phyloP scores from a whole-genome alignment of 35 echinoderm and acorn worm species.

The Chiridota heheva region DNA sequence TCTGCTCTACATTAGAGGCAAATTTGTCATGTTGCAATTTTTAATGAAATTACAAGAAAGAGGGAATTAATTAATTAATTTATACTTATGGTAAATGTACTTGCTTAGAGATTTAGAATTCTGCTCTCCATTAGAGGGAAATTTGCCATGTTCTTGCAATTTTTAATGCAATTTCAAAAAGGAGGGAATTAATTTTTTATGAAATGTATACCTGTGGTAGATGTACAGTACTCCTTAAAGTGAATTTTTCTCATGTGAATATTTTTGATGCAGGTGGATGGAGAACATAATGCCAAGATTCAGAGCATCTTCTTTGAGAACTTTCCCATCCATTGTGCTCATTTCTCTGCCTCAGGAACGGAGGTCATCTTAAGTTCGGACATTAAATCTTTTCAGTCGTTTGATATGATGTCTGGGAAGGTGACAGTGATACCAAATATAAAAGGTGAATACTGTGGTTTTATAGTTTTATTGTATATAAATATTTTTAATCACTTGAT shows the following conservation, averaged over 20 bases:
- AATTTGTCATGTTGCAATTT: too few species aligned
- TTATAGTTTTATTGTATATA: background rate
- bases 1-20: too few species aligned
- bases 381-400: slow-evolving; percentile 72
- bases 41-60: too few species aligned
- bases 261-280: slow-evolving; percentile 76
- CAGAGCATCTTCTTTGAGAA: slow-evolving; percentile 81
- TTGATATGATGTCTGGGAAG: slow-evolving; percentile 99
- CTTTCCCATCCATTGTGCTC: slow-evolving; percentile 80
- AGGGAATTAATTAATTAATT: too few species aligned
- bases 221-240: background rate
- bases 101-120: too few species aligned
- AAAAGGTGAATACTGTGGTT: slow-evolving; percentile 51
- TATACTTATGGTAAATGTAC: too few species aligned
- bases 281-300: slow-evolving; percentile 80
- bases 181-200: background rate
- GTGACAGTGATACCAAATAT: slow-evolving; percentile 67
- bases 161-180: background rate
- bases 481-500: background rate
- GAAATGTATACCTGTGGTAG: background rate
- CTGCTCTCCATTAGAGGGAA: too few species aligned
- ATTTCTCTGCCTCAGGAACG: slow-evolving; percentile 77
- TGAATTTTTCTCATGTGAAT: background rate
- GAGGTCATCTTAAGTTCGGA: slow-evolving; percentile 82
- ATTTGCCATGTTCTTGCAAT: too few species aligned